Percentiles rank a stretch among this genome's conserved stretches.
Conservation (phyloP, 1,140 invertebrate genomes). For the Diploscapter pachys region DNA sequence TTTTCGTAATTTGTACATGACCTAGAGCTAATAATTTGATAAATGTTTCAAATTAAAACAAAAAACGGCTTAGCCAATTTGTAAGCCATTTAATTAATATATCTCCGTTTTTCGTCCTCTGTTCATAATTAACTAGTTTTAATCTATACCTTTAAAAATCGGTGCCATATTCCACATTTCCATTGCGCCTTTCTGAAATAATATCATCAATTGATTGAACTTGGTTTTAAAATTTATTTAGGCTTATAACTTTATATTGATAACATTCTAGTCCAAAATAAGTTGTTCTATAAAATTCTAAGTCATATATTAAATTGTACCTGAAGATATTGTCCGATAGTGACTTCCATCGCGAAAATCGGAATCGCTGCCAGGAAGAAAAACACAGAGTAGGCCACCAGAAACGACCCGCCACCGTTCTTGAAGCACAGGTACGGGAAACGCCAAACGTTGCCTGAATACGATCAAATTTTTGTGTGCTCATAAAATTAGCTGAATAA, state of each 20-base stretch:
- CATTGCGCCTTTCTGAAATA: constrained; percentile 71
- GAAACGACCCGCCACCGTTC: constrained; percentile 51
- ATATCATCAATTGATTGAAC: constrained; percentile 71
- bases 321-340: constrained; percentile 72
- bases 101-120: too few species aligned
- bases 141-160: constrained; percentile 70
- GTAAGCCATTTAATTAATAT: too few species aligned
- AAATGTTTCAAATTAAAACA: too few species aligned
- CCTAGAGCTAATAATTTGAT: too few species aligned
- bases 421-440: constrained; percentile 64
- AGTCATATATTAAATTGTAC: too few species aligned
- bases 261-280: too few species aligned
- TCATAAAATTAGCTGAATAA: neutral
- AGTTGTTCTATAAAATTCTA: too few species aligned
- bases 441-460: constrained; percentile 62
- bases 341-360: constrained; percentile 73
- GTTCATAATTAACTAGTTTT: too few species aligned
- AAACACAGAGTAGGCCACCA: constrained; percentile 56
- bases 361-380: constrained; percentile 68
- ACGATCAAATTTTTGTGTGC: neutral
- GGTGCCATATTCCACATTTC: constrained; percentile 77
- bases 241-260: neutral
- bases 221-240: constrained; percentile 52
- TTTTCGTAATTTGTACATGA: too few species aligned
- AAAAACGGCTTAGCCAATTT: too few species aligned